Base-by-base conservation (phyloP, 1,140 invertebrate species). In the Zaprionus taronus region DNA sequence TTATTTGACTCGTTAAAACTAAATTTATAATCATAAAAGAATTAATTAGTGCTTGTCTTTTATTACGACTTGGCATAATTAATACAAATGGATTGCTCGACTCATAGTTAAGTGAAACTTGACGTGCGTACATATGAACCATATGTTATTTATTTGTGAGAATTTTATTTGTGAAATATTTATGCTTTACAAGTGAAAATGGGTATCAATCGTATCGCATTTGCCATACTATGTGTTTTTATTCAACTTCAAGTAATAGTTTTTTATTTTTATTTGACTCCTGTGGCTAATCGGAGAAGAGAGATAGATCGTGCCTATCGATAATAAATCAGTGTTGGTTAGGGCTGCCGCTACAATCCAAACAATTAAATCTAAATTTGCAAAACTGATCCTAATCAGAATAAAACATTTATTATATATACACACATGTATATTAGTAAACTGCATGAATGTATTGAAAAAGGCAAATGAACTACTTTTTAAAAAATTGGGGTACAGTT, bases 81-180 rank as follows among this genome's bases (percentile, higher is more conserved):
- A 72, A 79, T 67, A 77, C 58, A 77, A 79, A 79, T 79, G 73
- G 34, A 63, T 67, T 57, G 60, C 22, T 49, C 60, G 63, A 65
- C 61, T 72, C 34, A 17, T 17, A 66, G 76, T 79, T 76, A 62
- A 22, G 36, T 66, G 60, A 26, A 20, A 22, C 47, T 49, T 31
- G n/a, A 36, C 38, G 14, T 47, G 26, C 2, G 41, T 34, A 31
- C 4, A 36, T 47, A 15, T 41, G 38, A 47, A 47, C 6, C 41
- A 47, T 47, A 47, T 47, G 41, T 47, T 47, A 11, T 47, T 17
- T 17, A 47, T n/a, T 17, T 47, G 7, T 17, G n/a, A 47, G 2
- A 15, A n/a, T 47, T 5, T 3, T n/a, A 9, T 3, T 17, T 6
- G n/a, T 47, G n/a, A 1, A 44, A 44, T 17, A 44, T 44, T 17